A percentile compares a stretch with the other conserved stretches of the same genome.
Evolutionary conservation across 2,888 invertebrate species (phyloP).

Genomic region (Tinea pellionella): DNA sequence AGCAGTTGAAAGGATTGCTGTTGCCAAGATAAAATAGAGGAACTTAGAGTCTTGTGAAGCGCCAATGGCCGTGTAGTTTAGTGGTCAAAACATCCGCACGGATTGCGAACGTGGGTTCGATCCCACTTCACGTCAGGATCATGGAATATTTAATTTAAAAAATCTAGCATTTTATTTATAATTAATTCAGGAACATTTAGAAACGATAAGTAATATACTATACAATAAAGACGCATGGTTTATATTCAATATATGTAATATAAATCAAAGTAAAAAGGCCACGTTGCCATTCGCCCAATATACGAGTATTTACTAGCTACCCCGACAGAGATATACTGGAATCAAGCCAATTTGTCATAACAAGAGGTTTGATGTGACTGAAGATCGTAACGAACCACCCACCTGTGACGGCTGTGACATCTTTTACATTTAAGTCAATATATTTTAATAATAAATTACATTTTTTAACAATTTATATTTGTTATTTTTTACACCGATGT

Average conservation of each 20-base stretch:
- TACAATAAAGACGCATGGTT: background rate
- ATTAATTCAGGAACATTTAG: too few species aligned
- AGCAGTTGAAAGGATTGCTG: too few species aligned
- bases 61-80: too few species aligned
- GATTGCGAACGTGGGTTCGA: too few species aligned
- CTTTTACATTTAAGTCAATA: background rate
- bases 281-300: background rate
- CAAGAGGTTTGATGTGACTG: constrained; percentile 8
- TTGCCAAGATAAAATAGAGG: too few species aligned
- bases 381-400: constrained; percentile 5
- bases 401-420: constrained; percentile 11
- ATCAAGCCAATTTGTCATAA: constrained; percentile 11
- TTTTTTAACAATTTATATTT: background rate
- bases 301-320: background rate
- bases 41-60: too few species aligned
- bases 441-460: background rate
- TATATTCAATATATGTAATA: background rate
- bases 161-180: too few species aligned
- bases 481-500: background rate
- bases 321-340: constrained; percentile 5
- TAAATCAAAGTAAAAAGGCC: background rate
- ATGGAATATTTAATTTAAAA: too few species aligned
- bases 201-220: background rate
- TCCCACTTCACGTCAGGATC: too few species aligned
- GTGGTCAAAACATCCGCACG: too few species aligned